Percentiles rank a stretch among this genome's conserved stretches.
Evolutionary conservation across 2,797 vertebrate species (phyloP).

Genomic region (Sebastes minor): DNA sequence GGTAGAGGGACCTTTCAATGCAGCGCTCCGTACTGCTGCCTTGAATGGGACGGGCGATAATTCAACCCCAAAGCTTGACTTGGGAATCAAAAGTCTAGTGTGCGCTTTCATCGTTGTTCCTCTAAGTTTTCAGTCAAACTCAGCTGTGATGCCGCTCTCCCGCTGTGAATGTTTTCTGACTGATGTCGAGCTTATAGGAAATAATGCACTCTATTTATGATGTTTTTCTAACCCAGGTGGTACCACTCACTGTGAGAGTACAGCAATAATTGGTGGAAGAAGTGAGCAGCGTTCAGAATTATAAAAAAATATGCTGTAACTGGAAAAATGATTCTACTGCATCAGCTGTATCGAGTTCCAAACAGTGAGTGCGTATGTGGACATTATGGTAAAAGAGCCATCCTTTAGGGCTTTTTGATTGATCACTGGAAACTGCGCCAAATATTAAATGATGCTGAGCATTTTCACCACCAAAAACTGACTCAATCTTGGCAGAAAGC

Average conservation of each 20-base stretch:
- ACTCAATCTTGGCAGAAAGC: background rate
- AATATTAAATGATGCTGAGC: background rate
- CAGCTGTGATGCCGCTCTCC: conserved; percentile 19
- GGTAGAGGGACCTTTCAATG: conserved; percentile 54
- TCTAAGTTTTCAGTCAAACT: conserved; percentile 36
- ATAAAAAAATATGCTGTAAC: conserved; percentile 20
- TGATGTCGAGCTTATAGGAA: conserved; percentile 40
- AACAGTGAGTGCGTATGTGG: background rate
- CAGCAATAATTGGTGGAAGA: conserved; percentile 42
- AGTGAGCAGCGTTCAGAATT: conserved; percentile 30
- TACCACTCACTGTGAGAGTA: conserved; percentile 28
- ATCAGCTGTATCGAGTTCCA: background rate
- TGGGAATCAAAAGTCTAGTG: conserved; percentile 43
- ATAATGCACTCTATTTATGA: conserved; percentile 22
- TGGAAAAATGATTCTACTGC: conserved; percentile 7
- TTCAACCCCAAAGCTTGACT: conserved; percentile 40
- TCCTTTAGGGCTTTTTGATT: background rate
- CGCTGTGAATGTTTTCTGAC: conserved; percentile 51
- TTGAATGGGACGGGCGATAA: conserved; percentile 39
- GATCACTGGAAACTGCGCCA: background rate
- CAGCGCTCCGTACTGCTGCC: conserved; percentile 33
- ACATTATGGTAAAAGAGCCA: conserved; percentile 13
- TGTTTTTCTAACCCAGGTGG: conserved; percentile 35
- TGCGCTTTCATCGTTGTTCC: conserved; percentile 44
- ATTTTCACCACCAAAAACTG: background rate